These are phyloP conservation scores for Colaptes auratus DNA, from an alignment of 2,113 vertebrate genomes.

Conservation along the genomic window DNA sequence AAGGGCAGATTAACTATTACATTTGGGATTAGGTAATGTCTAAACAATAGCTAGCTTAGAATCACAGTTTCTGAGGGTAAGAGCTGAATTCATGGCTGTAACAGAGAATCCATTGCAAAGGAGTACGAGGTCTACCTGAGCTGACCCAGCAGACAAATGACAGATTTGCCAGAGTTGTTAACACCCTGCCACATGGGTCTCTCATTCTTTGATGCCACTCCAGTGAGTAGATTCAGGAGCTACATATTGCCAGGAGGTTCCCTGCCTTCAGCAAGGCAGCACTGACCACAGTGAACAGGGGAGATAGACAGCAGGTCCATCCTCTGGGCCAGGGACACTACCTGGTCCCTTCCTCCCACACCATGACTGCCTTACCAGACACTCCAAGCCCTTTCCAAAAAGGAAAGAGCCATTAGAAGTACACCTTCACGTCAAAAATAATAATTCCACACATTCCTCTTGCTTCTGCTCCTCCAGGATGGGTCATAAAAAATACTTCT, in stretches of 20 bases:
- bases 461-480: neutral
- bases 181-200: rapidly evolving
- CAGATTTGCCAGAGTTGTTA: neutral
- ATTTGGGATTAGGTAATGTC: neutral
- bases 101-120: neutral
- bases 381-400: neutral
- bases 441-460: rapidly evolving
- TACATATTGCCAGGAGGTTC: neutral
- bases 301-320: rapidly evolving
- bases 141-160: too few species aligned
- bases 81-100: neutral
- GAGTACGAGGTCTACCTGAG: neutral
- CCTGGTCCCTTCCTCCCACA: neutral
- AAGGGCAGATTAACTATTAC: neutral
- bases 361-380: neutral
- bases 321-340: neutral
- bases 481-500: neutral
- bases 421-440: neutral
- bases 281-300: neutral
- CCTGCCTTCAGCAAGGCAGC: too few species aligned
- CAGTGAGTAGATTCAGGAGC: neutral
- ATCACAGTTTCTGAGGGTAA: neutral
- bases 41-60: neutral
- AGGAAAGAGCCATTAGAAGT: neutral
- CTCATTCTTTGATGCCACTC: neutral